Conservation (phyloP, 2,888 invertebrate species). For the Crepidodera aurea region DNA sequence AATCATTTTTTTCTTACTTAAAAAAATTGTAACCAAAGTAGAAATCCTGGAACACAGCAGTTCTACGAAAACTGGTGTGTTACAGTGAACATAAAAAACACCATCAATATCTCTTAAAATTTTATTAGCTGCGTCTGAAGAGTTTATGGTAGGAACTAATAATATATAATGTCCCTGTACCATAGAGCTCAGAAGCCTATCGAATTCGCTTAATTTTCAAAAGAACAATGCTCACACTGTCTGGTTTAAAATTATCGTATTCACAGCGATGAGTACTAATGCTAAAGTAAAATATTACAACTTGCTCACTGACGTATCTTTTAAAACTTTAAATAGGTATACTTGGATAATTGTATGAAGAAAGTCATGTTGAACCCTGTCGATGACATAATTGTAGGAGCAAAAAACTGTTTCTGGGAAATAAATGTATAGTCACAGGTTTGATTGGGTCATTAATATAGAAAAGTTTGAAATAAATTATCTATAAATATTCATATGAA, state of each 20-base stretch:
- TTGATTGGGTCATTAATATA: too few species aligned
- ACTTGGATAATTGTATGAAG: too few species aligned
- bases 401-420: too few species aligned
- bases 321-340: too few species aligned
- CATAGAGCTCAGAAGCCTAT: conserved; percentile 40
- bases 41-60: conserved; percentile 4
- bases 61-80: conserved; percentile 9
- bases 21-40: background rate
- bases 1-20: too few species aligned
- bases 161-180: conserved; percentile 9
- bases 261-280: conserved; percentile 32
- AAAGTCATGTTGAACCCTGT: too few species aligned
- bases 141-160: conserved; percentile 28
- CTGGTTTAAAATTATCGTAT: conserved; percentile 37
- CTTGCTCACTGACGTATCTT: conserved; percentile 5
- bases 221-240: conserved; percentile 37
- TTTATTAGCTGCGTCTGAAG: conserved; percentile 36
- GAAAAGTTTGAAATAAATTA: too few species aligned
- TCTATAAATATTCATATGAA: too few species aligned
- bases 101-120: conserved; percentile 27
- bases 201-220: conserved; percentile 41
- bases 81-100: conserved; percentile 2
- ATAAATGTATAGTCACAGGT: too few species aligned
- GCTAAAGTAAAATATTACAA: conserved; percentile 13
- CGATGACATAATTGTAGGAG: too few species aligned